These are phyloP conservation scores for Melieria omissa DNA, from an alignment of 2,888 invertebrate genomes.

Conservation along the genomic window DNA sequence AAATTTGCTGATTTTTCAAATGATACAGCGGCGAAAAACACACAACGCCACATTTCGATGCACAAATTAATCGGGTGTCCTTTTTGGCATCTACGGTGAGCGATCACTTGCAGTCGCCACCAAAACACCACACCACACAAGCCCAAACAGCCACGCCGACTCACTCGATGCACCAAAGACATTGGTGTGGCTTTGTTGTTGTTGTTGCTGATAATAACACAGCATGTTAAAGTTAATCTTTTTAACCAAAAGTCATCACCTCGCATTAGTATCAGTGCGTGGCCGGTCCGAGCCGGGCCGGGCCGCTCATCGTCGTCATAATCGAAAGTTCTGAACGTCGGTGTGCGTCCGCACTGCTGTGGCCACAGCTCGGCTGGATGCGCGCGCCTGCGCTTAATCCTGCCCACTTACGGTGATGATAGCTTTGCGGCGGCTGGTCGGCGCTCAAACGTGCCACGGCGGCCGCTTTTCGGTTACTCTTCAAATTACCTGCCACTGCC, in stretches of 20 bases:
- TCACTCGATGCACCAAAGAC: neutral
- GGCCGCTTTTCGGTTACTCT: too few species aligned
- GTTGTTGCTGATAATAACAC: conserved; percentile 47
- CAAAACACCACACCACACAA: neutral
- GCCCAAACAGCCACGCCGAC: neutral
- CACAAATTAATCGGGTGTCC: conserved; percentile 20
- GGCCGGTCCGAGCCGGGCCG: neutral
- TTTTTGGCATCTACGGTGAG: conserved; percentile 25
- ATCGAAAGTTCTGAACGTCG: conserved; percentile 12
- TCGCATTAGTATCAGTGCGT: conserved; percentile 9
- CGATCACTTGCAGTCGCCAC: conserved; percentile 27
- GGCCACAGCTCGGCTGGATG: neutral
- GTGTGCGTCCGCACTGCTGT: neutral
- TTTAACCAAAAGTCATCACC: conserved; percentile 42
- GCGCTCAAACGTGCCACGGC: too few species aligned
- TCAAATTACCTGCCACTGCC: neutral
- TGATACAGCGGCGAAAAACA: conserved; percentile 40
- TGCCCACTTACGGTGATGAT: conserved; percentile 28
- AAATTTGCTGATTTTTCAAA: conserved; percentile 45
- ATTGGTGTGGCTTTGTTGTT: conserved; percentile 9
- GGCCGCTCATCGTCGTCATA: neutral
- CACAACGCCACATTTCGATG: neutral
- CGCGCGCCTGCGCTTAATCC: conserved; percentile 18
- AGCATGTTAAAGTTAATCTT: conserved; percentile 51
- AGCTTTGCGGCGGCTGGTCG: conserved; percentile 12